Evolutionary conservation across 2,888 invertebrate genomes (phyloP).

Genomic region (Itoplectis maculator): DNA sequence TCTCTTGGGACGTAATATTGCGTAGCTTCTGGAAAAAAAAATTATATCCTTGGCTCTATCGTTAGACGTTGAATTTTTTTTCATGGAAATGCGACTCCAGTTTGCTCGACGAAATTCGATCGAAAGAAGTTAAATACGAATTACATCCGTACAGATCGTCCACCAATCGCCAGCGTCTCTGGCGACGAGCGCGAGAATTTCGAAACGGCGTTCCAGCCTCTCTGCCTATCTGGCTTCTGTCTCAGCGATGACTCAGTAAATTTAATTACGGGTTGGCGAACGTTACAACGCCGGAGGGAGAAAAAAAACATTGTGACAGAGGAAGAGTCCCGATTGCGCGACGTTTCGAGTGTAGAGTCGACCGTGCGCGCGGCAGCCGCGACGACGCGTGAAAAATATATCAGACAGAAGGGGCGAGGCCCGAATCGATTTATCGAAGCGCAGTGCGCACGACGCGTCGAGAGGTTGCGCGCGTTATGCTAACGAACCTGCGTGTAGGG

Average conservation of each 20-base stretch:
- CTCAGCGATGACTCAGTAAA: slow-evolving; percentile 68
- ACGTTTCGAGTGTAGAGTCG: slow-evolving; percentile 34
- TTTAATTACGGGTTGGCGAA: slow-evolving; percentile 66
- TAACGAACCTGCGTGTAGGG: too few species aligned
- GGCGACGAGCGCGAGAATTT: neutral
- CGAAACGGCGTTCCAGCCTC: slow-evolving; percentile 16
- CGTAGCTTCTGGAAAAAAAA: slow-evolving; percentile 9
- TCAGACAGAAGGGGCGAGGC: slow-evolving; percentile 58
- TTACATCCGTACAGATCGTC: slow-evolving; percentile 26
- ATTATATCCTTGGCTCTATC: slow-evolving; percentile 11
- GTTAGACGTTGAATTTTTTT: slow-evolving; percentile 13
- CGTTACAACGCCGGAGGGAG: slow-evolving; percentile 43
- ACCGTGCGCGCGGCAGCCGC: slow-evolving; percentile 46
- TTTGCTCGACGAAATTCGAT: slow-evolving; percentile 30
- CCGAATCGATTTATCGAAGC: slow-evolving; percentile 66
- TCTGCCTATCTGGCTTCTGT: slow-evolving; percentile 49
- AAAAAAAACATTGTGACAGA: too few species aligned
- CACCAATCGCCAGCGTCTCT: neutral
- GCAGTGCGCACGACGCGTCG: slow-evolving; percentile 5
- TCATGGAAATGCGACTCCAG: slow-evolving; percentile 42
- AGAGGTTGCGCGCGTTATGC: slow-evolving; percentile 47
- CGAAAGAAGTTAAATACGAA: slow-evolving; percentile 45
- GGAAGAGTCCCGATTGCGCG: slow-evolving; percentile 32
- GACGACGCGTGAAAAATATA: slow-evolving; percentile 68
- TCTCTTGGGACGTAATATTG: slow-evolving; percentile 31